Evolutionary conservation across 2,113 vertebrate species (phyloP).

Genomic region (Herpetotheres cachinnans): DNA sequence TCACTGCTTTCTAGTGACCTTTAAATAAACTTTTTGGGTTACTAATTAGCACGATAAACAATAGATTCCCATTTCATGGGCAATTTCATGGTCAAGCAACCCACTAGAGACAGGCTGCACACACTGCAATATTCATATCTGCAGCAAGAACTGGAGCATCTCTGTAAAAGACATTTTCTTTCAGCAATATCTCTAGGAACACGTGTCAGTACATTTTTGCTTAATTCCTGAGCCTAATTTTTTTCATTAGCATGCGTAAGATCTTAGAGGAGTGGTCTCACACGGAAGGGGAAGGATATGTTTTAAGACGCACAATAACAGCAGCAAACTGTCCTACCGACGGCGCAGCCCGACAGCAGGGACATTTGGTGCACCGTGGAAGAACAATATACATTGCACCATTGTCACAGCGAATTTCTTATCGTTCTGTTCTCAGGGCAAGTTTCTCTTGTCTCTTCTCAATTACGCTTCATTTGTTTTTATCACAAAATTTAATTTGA

Average conservation of each 20-base stretch:
- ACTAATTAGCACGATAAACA: not conserved
- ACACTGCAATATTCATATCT: not conserved
- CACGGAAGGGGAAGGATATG: not conserved
- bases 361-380: not conserved
- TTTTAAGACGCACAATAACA: not conserved
- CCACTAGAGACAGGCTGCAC: not conserved
- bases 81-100: not conserved
- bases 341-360: not conserved
- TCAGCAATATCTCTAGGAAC: not conserved
- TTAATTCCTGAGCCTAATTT: not conserved
- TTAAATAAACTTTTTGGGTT: not conserved
- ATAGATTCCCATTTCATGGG: not conserved
- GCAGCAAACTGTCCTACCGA: not conserved
- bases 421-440: not conserved
- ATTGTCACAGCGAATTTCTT: not conserved
- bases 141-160: not conserved
- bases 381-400: not conserved
- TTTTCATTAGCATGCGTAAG: not conserved
- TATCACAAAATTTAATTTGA: conserved; percentile 24
- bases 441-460: not conserved
- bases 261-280: not conserved
- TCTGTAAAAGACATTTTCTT: not conserved
- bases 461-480: not conserved
- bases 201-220: not conserved
- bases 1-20: not conserved